phyloP scores from a whole-genome alignment of 2,797 vertebrate species.

The Chanos chanos region DNA sequence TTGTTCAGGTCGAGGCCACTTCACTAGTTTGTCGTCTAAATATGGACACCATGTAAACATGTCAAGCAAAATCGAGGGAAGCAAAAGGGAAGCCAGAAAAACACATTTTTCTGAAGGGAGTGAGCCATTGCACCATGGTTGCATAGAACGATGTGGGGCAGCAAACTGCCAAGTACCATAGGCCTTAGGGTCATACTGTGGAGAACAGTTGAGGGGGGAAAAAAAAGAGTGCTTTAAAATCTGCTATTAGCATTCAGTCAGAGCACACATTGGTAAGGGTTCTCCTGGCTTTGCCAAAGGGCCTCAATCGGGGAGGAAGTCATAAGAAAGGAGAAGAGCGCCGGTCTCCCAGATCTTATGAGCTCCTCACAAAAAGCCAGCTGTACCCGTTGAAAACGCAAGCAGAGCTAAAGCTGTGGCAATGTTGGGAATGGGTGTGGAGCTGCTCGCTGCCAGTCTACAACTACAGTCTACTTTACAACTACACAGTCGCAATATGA shows the following conservation, averaged over 20 bases:
- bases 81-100: slow-evolving; percentile 7
- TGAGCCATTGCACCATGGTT: slow-evolving; percentile 35
- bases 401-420: slow-evolving; percentile 12
- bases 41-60: neutral
- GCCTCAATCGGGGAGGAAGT: neutral
- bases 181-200: slow-evolving; percentile 8
- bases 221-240: slow-evolving; percentile 35
- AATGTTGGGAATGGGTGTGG: slow-evolving; percentile 28
- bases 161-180: slow-evolving; percentile 29
- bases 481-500: slow-evolving; percentile 17
- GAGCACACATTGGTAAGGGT: neutral
- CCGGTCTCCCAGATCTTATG: slow-evolving; percentile 14
- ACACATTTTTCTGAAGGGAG: slow-evolving; percentile 14
- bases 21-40: slow-evolving; percentile 7
- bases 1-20: slow-evolving; percentile 1
- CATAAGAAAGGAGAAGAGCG: neutral
- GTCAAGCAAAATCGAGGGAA: slow-evolving; percentile 10
- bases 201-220: neutral
- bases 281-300: slow-evolving; percentile 9
- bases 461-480: slow-evolving; percentile 9
- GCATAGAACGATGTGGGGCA: slow-evolving; percentile 31
- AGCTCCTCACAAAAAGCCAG: slow-evolving; percentile 5
- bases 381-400: slow-evolving; percentile 24
- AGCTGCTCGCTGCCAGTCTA: slow-evolving; percentile 8
- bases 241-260: slow-evolving; percentile 14